phyloP scores from a whole-genome alignment of 2,113 vertebrate species.

The Gorsachius goisagi region DNA sequence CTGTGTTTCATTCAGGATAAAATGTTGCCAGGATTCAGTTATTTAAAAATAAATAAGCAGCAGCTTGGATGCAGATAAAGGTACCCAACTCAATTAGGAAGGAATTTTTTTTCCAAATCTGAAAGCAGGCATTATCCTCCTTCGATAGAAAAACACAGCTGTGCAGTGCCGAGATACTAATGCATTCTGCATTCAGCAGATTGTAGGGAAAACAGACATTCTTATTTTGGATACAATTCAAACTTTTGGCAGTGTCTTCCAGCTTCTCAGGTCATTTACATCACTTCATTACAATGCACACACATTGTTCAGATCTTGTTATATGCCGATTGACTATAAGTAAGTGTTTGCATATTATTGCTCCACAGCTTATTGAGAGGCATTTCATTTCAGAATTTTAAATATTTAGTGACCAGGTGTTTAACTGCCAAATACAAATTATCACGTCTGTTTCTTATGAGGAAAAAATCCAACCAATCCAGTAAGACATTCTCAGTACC shows the following conservation, averaged over 20 bases:
- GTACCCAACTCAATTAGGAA: conserved; percentile 43
- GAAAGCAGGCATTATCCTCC: conserved; percentile 40
- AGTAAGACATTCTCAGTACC: not conserved
- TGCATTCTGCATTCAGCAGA: conserved; percentile 42
- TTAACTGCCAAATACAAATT: conserved; percentile 50
- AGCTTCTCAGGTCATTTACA: conserved; percentile 56
- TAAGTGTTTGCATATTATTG: conserved; percentile 29
- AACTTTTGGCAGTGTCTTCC: conserved; percentile 35
- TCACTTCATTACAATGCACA: conserved; percentile 32
- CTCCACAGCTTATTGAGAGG: conserved; percentile 23
- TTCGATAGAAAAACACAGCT: conserved; percentile 49
- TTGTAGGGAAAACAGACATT: conserved; percentile 44
- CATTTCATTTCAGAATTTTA: conserved; percentile 60
- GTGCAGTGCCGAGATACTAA: conserved; percentile 43
- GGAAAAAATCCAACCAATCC: not conserved
- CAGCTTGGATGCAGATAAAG: conserved; percentile 55
- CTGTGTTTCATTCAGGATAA: not conserved
- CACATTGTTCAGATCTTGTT: conserved; percentile 49
- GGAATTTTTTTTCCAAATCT: not conserved
- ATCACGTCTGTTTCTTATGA: not conserved
- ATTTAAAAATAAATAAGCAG: conserved; percentile 44
- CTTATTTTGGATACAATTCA: conserved; percentile 55
- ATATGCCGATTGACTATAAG: conserved; percentile 19
- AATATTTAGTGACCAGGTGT: conserved; percentile 66
- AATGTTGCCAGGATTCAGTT: conserved; percentile 1